Percentiles rank a stretch among this genome's conserved stretches.
These are phyloP conservation scores for Umimayanthus kanabou DNA, from an alignment of 92 coral and sea anemone genomes.

Conservation along the genomic window DNA sequence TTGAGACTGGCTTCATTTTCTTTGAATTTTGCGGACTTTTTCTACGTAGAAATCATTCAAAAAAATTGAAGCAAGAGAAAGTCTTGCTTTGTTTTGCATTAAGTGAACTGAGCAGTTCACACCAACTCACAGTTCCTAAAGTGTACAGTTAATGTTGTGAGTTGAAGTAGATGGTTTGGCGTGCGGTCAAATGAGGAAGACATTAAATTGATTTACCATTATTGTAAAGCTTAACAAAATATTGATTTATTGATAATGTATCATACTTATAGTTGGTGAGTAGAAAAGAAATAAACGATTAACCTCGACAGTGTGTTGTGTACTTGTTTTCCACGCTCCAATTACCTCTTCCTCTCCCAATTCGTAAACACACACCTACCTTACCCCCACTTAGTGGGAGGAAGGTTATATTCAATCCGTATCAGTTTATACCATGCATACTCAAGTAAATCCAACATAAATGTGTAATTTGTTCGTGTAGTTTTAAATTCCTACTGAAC, in stretches of 20 bases:
- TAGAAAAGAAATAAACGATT: background rate
- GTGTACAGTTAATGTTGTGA: background rate
- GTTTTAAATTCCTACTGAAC: too few species aligned
- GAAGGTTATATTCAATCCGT: too few species aligned
- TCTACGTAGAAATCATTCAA: background rate
- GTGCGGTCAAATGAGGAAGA: background rate
- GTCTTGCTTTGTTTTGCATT: background rate
- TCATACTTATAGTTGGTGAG: background rate
- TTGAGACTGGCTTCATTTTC: background rate
- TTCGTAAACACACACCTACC: too few species aligned
- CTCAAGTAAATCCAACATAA: too few species aligned
- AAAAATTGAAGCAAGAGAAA: background rate
- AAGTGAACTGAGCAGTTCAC: background rate
- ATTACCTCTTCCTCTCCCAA: too few species aligned
- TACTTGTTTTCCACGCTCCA: too few species aligned
- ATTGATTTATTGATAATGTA: slow-evolving; percentile 5
- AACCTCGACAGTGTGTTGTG: too few species aligned
- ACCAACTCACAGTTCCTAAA: too few species aligned
- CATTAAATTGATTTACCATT: background rate
- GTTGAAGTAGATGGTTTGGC: background rate
- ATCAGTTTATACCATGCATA: too few species aligned
- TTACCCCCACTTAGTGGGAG: too few species aligned
- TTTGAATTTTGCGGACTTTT: too few species aligned
- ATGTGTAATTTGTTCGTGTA: too few species aligned
- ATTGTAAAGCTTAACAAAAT: background rate